These are phyloP conservation scores for Cephalopachus bancanus DNA, from an alignment of 2,797 vertebrate species.

Conservation along the genomic window DNA sequence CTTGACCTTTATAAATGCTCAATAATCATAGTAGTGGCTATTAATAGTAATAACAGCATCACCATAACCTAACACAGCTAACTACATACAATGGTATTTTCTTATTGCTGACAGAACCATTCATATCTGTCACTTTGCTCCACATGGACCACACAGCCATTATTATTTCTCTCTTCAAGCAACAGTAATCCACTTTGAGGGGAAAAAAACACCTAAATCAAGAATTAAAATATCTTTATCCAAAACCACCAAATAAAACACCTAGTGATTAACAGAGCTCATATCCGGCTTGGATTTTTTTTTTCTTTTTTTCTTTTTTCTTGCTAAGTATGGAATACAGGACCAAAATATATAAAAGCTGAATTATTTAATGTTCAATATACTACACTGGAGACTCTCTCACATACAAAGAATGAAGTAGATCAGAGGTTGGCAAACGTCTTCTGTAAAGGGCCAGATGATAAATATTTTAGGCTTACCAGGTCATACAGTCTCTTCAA, in stretches of 20 bases:
- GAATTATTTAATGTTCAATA: slow-evolving; percentile 32
- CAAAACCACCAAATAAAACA: slow-evolving; percentile 38
- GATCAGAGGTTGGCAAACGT: not conserved
- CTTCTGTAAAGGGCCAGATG: slow-evolving; percentile 18
- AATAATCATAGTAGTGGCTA: slow-evolving; percentile 43
- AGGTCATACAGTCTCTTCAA: not conserved
- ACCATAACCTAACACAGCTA: slow-evolving; percentile 29
- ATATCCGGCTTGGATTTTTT: not conserved
- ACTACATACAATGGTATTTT: not conserved
- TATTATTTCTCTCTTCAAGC: not conserved
- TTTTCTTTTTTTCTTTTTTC: not conserved
- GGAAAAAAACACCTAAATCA: slow-evolving; percentile 30
- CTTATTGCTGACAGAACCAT: slow-evolving; percentile 12
- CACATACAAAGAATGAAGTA: slow-evolving; percentile 32
- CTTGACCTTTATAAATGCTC: slow-evolving; percentile 53
- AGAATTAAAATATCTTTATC: slow-evolving; percentile 52
- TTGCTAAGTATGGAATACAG: slow-evolving; percentile 46
- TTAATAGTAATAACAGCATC: not conserved
- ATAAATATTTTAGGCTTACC: slow-evolving; percentile 65
- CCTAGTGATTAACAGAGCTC: not conserved
- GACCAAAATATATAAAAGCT: slow-evolving; percentile 27
- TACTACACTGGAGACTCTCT: not conserved
- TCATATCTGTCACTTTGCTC: slow-evolving; percentile 42
- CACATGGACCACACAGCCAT: not conserved
- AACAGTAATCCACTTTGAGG: slow-evolving; percentile 20